A percentile compares a stretch with the other conserved stretches of the same genome.
These are phyloP conservation scores for Bolinopsis microptera DNA, from an alignment of 37 sponge, comb jelly and placozoan genomes.

Conservation along the genomic window DNA sequence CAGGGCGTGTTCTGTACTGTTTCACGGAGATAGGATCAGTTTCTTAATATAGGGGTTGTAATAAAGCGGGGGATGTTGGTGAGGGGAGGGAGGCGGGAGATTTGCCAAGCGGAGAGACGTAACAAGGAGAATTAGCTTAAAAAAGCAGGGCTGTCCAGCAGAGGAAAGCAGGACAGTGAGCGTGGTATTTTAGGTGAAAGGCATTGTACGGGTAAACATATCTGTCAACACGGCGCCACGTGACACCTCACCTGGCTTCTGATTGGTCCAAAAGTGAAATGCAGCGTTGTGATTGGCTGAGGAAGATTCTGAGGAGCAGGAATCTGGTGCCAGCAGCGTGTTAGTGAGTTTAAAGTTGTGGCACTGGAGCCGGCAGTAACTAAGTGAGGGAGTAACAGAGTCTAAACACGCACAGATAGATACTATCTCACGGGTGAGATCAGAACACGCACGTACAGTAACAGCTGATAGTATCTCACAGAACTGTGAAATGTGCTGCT, in stretches of 20 bases:
- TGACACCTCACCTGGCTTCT: not conserved
- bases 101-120: no score
- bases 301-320: not conserved
- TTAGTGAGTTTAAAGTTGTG: not conserved
- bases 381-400: not conserved
- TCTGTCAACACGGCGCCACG: not conserved
- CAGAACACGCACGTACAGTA: no score
- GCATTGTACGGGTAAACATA: not conserved
- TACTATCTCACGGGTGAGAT: no score
- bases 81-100: no score
- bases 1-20: not conserved
- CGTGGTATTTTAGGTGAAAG: not conserved
- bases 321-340: not conserved
- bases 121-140: not conserved
- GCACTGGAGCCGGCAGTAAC: not conserved
- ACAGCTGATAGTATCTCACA: not conserved
- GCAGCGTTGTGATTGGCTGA: not conserved
- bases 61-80: no score
- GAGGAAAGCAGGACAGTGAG: not conserved
- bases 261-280: not conserved
- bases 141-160: not conserved
- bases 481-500: no score
- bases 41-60: no score
- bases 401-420: not conserved
- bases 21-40: no score